Evolutionary conservation across 2,113 vertebrate species (phyloP).

Genomic region (Trematomus loennbergii): DNA sequence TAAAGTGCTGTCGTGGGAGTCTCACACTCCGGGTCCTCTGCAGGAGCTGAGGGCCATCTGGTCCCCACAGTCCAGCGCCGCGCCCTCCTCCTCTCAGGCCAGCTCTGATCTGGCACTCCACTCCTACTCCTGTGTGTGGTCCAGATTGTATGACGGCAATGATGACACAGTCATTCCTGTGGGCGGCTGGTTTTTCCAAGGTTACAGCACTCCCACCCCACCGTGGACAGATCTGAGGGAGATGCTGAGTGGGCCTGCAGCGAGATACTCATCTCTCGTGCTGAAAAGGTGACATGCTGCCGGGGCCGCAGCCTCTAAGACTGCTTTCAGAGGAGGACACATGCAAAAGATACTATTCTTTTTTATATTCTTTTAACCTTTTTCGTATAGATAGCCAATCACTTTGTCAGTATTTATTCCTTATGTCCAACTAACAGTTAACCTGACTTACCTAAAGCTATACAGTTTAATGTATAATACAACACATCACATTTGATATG

Average conservation of each 20-base stretch:
- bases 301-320: background rate
- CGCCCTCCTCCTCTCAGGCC: constrained; percentile 67
- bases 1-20: constrained; percentile 39
- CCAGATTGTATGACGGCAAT: constrained; percentile 77
- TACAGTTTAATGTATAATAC: background rate
- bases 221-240: constrained; percentile 57
- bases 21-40: constrained; percentile 50
- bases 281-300: constrained; percentile 8
- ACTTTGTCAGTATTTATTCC: background rate
- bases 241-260: constrained; percentile 61
- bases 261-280: constrained; percentile 44
- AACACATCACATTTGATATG: background rate
- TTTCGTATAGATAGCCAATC: background rate
- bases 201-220: constrained; percentile 69
- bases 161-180: constrained; percentile 74
- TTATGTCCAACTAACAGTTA: background rate
- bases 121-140: constrained; percentile 63
- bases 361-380: background rate
- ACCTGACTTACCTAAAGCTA: background rate
- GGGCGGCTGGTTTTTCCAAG: constrained; percentile 79
- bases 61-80: constrained; percentile 60
- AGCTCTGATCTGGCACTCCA: constrained; percentile 68
- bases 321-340: background rate
- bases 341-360: background rate
- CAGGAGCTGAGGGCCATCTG: constrained; percentile 78